Evolutionary conservation across 1,140 invertebrate species (phyloP).

Genomic region (Contarinia nasturtii): DNA sequence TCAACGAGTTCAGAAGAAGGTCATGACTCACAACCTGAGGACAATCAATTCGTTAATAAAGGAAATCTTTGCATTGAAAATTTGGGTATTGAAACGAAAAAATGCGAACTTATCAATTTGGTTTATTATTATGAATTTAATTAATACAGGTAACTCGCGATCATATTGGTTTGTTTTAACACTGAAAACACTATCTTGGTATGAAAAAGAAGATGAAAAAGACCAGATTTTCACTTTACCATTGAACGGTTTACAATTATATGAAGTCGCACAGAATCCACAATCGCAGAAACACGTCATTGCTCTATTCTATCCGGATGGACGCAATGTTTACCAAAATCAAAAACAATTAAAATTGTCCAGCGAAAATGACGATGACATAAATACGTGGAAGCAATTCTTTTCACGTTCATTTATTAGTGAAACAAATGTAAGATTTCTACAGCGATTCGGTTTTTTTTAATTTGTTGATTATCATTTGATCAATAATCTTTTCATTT

Average conservation of each 20-base stretch:
- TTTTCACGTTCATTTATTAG: constrained; percentile 93
- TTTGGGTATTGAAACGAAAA: no score
- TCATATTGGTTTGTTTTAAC: constrained; percentile 98
- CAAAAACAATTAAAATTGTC: constrained; percentile 88
- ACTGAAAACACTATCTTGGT: constrained; percentile 92
- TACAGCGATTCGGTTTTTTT: background rate
- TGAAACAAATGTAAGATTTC: constrained; percentile 43
- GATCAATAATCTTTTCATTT: background rate
- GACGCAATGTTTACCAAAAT: constrained; percentile 61
- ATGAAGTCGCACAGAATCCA: constrained; percentile 87
- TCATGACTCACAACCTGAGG: no score
- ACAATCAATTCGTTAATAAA: constrained; percentile 92
- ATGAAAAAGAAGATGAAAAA: constrained; percentile 92
- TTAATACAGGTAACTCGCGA: constrained; percentile 42
- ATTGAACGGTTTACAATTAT: constrained; percentile 80
- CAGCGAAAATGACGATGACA: constrained; percentile 87
- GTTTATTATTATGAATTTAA: constrained; percentile 15
- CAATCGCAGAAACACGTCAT: constrained; percentile 90
- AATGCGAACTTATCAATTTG: no score
- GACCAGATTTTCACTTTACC: constrained; percentile 98
- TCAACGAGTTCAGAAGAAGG: no score
- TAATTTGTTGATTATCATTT: background rate
- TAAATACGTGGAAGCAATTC: constrained; percentile 98
- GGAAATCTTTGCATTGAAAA: constrained; percentile 94
- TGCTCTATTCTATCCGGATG: constrained; percentile 88